phyloP scores from a whole-genome alignment of 53 echinoderm and acorn worm species.

The Stichopus horrens region DNA sequence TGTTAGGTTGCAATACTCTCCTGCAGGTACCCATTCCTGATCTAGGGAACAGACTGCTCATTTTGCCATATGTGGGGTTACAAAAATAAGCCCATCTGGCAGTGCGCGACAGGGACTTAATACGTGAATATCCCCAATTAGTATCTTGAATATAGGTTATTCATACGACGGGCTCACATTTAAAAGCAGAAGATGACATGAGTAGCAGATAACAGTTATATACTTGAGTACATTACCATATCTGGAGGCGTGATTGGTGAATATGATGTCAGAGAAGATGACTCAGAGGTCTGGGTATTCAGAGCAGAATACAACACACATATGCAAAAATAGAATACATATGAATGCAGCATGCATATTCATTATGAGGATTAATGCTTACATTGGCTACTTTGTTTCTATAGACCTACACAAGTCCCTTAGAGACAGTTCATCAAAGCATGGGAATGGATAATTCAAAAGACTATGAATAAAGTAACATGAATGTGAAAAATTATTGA shows the following conservation, averaged over 20 bases:
- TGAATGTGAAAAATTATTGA: background rate
- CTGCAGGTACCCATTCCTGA: too few species aligned
- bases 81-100: too few species aligned
- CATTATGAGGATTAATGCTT: background rate
- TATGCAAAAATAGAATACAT: conserved; percentile 34
- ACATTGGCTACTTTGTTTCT: background rate
- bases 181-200: background rate
- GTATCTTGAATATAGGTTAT: too few species aligned
- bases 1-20: too few species aligned
- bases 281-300: conserved; percentile 46
- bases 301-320: conserved; percentile 28
- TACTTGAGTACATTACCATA: conserved; percentile 35
- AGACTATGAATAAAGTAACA: background rate
- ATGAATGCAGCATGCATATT: conserved; percentile 41
- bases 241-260: conserved; percentile 44
- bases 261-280: conserved; percentile 41
- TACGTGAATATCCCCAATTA: too few species aligned
- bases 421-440: background rate
- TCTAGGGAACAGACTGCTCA: too few species aligned
- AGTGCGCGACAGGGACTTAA: too few species aligned
- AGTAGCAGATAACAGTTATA: background rate
- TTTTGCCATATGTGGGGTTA: too few species aligned
- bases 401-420: background rate
- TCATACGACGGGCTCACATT: background rate
- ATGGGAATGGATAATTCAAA: background rate